A percentile compares a stretch with the other conserved stretches of the same genome.
These are phyloP conservation scores for Embidobia sp. DNA, from an alignment of 2,888 invertebrate genomes.

Conservation along the genomic window DNA sequence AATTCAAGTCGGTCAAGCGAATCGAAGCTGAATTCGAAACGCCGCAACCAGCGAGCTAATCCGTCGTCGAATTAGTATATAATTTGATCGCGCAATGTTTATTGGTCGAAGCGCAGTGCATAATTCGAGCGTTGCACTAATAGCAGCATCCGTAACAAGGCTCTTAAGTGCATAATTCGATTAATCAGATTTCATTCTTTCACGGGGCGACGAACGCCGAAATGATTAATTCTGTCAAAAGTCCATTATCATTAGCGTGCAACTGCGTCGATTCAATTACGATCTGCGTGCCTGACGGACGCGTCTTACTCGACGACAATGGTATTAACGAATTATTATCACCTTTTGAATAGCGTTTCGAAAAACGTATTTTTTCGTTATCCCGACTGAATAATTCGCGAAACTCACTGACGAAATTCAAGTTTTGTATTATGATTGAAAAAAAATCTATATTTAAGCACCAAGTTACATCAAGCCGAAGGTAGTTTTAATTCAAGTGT, in stretches of 20 bases:
- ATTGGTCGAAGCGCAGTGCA: constrained; percentile 35
- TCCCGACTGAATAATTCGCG: too few species aligned
- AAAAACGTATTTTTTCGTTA: too few species aligned
- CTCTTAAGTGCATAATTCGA: constrained; percentile 49
- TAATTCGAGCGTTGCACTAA: constrained; percentile 37
- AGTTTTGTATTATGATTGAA: too few species aligned
- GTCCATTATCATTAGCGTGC: constrained; percentile 51
- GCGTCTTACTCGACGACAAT: constrained; percentile 22
- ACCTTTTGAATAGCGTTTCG: too few species aligned
- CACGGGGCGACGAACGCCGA: constrained; percentile 26
- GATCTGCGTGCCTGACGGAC: constrained; percentile 25
- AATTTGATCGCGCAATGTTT: constrained; percentile 43
- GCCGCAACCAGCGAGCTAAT: background rate
- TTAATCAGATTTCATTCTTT: constrained; percentile 49
- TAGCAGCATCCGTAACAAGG: constrained; percentile 37
- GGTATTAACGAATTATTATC: too few species aligned
- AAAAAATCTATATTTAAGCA: too few species aligned
- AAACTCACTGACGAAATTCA: too few species aligned
- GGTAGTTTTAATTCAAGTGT: too few species aligned
- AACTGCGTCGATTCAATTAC: constrained; percentile 37
- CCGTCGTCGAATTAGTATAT: constrained; percentile 20
- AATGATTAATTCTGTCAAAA: constrained; percentile 56
- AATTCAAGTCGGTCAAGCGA: background rate
- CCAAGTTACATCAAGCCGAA: too few species aligned
- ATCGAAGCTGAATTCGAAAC: too few species aligned